These are phyloP conservation scores for Sogatella furcifera DNA, from an alignment of 1,140 invertebrate species.

Conservation along the genomic window DNA sequence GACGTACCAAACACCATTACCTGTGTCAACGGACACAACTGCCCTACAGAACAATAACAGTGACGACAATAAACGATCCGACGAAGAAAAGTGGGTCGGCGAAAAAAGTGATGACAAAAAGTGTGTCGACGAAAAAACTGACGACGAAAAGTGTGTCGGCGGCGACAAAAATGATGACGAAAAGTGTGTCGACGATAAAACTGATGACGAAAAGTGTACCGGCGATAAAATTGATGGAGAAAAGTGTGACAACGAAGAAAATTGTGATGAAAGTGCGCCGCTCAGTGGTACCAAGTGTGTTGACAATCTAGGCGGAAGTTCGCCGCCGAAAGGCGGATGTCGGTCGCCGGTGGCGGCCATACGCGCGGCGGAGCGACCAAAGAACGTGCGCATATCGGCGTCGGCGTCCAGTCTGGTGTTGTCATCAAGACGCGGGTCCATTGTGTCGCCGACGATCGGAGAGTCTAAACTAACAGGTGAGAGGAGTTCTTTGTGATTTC, in stretches of 20 bases:
- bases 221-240: no score
- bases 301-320: no score
- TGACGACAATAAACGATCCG: slow-evolving; percentile 4
- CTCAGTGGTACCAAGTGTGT: no score
- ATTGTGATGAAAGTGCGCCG: no score
- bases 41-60: background rate
- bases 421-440: slow-evolving; percentile 13
- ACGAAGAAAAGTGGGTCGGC: background rate
- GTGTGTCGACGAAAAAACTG: no score
- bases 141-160: no score
- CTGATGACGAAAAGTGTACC: no score
- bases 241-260: no score
- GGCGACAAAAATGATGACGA: no score
- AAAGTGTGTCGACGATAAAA: no score
- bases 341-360: background rate
- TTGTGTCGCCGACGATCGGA: slow-evolving; percentile 18
- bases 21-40: background rate
- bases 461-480: background rate
- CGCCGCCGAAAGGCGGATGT: background rate
- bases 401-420: slow-evolving; percentile 7
- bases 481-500: no score
- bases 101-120: no score
- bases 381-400: slow-evolving; percentile 2
- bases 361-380: background rate
- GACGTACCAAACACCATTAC: background rate